These are phyloP conservation scores for Theretra japonica DNA, from an alignment of 2,888 invertebrate species.

Conservation along the genomic window DNA sequence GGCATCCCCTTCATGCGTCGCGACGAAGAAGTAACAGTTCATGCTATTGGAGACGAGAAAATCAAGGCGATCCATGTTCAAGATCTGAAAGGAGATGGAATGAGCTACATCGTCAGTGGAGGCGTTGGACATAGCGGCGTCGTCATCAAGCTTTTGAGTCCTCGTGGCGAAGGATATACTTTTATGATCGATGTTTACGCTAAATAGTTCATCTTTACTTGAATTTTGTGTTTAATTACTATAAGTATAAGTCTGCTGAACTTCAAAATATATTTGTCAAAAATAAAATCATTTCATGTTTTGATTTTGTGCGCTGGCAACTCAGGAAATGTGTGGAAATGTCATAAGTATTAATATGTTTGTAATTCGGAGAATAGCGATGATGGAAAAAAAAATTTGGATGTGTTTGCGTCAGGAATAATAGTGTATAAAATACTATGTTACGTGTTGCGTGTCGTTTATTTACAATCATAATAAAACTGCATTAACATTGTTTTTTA, in stretches of 20 bases:
- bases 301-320: too few relatives aligned
- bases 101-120: slow-evolving; percentile 46
- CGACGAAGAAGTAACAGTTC: slow-evolving; percentile 42
- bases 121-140: slow-evolving; percentile 48
- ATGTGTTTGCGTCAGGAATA: too few relatives aligned
- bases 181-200: slow-evolving; percentile 38
- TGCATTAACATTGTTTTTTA: too few relatives aligned
- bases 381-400: too few relatives aligned
- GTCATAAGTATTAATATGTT: too few relatives aligned
- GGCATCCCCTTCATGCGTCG: slow-evolving; percentile 40
- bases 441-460: too few relatives aligned
- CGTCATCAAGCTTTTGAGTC: slow-evolving; percentile 46
- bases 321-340: too few relatives aligned
- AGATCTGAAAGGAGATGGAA: slow-evolving; percentile 47
- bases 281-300: neutral
- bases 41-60: slow-evolving; percentile 35
- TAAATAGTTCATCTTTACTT: neutral
- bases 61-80: slow-evolving; percentile 45
- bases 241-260: too few relatives aligned
- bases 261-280: neutral
- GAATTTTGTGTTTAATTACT: neutral
- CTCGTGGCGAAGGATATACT: slow-evolving; percentile 47
- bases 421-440: too few relatives aligned
- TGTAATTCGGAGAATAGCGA: too few relatives aligned
- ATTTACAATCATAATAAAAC: too few relatives aligned